These are phyloP conservation scores for Drosophila asahinai DNA, from an alignment of 1,140 invertebrate genomes.

Conservation along the genomic window DNA sequence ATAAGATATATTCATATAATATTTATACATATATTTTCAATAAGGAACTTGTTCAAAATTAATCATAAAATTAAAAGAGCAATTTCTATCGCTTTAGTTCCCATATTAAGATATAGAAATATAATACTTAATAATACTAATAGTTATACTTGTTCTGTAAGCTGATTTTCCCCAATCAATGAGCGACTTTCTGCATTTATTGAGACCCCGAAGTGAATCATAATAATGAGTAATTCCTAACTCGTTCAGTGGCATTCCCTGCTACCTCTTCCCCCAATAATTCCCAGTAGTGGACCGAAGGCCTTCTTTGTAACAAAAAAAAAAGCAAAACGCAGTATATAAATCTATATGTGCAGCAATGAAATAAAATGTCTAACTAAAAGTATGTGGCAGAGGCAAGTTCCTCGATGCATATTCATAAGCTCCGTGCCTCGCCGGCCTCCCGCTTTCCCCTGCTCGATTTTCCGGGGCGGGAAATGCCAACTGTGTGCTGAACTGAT, in stretches of 20 bases:
- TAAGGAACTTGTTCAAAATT: too few species aligned
- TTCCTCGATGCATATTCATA: conserved; percentile 56
- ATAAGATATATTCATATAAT: too few species aligned
- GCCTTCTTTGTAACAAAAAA: conserved; percentile 23
- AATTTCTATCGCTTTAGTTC: too few species aligned
- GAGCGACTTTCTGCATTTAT: conserved; percentile 9
- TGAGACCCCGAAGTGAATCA: conserved; percentile 14
- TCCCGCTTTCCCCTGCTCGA: conserved; percentile 20
- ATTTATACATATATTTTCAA: too few species aligned
- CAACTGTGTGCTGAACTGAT: conserved; percentile 82
- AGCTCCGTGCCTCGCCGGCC: conserved; percentile 23
- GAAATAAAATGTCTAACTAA: conserved; percentile 52
- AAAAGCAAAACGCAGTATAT: conserved; percentile 11
- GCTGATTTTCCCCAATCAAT: background rate
- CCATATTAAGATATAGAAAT: too few species aligned
- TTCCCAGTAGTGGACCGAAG: conserved; percentile 24
- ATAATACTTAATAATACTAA: too few species aligned
- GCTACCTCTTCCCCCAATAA: background rate
- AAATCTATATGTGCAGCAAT: conserved; percentile 40
- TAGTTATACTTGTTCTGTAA: background rate
- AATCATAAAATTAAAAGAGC: too few species aligned
- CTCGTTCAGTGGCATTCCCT: conserved; percentile 22
- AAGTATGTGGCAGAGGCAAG: conserved; percentile 51
- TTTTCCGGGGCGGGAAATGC: conserved; percentile 57
- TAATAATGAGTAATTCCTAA: conserved; percentile 17